Percentiles rank a stretch among this genome's conserved stretches.
phyloP scores from a whole-genome alignment of 2,113 vertebrate genomes.

The Thryonomys swinderianus region DNA sequence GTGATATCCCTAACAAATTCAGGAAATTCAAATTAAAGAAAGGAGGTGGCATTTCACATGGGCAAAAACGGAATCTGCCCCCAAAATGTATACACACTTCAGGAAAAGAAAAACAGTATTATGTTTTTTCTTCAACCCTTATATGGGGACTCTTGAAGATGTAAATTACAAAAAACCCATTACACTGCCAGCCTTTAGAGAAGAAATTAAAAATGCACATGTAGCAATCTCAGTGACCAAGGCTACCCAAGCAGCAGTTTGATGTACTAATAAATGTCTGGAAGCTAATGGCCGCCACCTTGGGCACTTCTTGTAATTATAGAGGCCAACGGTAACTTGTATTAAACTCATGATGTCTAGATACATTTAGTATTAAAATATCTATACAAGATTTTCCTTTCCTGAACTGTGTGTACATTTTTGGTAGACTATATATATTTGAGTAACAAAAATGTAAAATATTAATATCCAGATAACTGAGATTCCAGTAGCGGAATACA shows the following conservation, averaged over 20 bases:
- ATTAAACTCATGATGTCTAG: background rate
- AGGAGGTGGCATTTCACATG: background rate
- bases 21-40: background rate
- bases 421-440: background rate
- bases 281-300: background rate
- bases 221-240: background rate
- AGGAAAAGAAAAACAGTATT: background rate
- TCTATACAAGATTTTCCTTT: background rate
- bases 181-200: background rate
- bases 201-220: background rate
- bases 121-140: background rate
- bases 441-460: background rate
- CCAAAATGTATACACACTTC: background rate
- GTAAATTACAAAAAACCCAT: background rate
- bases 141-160: background rate
- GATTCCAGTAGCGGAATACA: background rate
- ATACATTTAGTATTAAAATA: background rate
- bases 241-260: background rate
- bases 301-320: background rate
- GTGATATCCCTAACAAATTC: background rate
- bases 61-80: background rate
- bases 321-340: background rate
- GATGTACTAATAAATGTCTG: background rate
- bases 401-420: background rate
- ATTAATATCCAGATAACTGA: background rate